phyloP scores from a whole-genome alignment of 2,888 invertebrate species.

The Napeogenes inachia region DNA sequence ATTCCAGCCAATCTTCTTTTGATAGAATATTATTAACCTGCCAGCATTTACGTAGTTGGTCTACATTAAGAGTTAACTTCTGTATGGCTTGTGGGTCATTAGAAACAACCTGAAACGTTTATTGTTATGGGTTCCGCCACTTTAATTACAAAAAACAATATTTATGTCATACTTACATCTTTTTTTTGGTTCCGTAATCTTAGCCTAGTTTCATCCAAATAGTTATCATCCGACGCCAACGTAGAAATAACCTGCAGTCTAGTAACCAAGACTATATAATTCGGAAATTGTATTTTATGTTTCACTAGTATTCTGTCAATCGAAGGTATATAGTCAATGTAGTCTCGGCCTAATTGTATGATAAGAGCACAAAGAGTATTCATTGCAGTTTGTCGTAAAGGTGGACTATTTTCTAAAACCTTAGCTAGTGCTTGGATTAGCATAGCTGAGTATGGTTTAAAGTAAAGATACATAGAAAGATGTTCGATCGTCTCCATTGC shows the following conservation, averaged over 20 bases:
- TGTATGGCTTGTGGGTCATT: constrained; percentile 81
- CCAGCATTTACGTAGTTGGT: constrained; percentile 92
- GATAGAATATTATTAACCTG: constrained; percentile 91
- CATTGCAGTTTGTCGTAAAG: constrained; percentile 88
- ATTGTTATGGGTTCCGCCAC: background rate
- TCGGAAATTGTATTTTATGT: constrained; percentile 85
- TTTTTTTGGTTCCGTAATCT: constrained; percentile 83
- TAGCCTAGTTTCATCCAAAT: constrained; percentile 80
- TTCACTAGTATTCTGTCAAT: constrained; percentile 90
- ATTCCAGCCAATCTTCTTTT: constrained; percentile 99
- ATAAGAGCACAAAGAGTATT: constrained; percentile 93
- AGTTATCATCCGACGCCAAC: constrained; percentile 86
- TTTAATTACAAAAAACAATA: background rate
- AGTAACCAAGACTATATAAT: constrained; percentile 88
- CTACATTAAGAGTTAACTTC: constrained; percentile 86
- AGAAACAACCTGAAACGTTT: constrained; percentile 48
- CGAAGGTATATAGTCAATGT: constrained; percentile 93
- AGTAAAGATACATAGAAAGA: constrained; percentile 91
- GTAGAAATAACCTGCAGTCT: constrained; percentile 86
- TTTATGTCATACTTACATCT: constrained; percentile 70
- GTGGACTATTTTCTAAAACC: constrained; percentile 88
- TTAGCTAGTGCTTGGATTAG: constrained; percentile 96
- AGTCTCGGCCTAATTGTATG: constrained; percentile 93
- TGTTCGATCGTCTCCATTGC: constrained; percentile 92
- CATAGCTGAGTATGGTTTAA: constrained; percentile 93